Conservation (phyloP, 2,113 vertebrate species). For the Coptodon rendalli region DNA sequence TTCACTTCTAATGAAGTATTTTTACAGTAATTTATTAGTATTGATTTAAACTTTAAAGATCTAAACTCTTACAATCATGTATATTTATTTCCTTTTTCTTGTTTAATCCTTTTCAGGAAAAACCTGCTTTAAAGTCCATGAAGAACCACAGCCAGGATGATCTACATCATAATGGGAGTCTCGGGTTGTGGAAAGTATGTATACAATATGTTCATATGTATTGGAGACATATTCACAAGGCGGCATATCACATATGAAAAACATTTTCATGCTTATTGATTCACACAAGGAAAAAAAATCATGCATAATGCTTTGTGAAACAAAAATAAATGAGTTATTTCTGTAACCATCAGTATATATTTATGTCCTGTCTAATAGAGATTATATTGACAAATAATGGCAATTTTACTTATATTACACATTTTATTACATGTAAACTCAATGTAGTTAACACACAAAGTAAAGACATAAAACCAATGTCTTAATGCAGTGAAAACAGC, state of each 20-base stretch:
- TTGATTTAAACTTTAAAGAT: neutral
- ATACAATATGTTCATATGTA: neutral
- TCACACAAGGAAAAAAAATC: neutral
- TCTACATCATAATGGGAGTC: constrained; percentile 72
- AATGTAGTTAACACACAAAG: neutral
- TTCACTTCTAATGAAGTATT: neutral
- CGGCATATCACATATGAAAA: neutral
- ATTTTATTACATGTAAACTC: neutral
- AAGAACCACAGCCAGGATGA: constrained; percentile 45
- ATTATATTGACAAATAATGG: neutral
- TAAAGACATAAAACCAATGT: neutral
- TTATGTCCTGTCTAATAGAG: neutral
- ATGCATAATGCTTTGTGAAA: neutral
- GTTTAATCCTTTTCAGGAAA: neutral
- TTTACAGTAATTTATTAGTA: neutral
- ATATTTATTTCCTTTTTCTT: neutral
- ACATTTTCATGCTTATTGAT: neutral
- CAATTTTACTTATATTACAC: neutral
- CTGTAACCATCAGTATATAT: neutral
- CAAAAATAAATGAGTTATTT: neutral
- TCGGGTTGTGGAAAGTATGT: constrained; percentile 72
- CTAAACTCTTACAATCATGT: neutral
- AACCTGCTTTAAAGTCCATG: neutral
- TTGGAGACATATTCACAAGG: neutral
- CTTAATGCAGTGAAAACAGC: neutral